Conservation (phyloP, 2,113 vertebrate species). For the Atlantisia rogersi region DNA sequence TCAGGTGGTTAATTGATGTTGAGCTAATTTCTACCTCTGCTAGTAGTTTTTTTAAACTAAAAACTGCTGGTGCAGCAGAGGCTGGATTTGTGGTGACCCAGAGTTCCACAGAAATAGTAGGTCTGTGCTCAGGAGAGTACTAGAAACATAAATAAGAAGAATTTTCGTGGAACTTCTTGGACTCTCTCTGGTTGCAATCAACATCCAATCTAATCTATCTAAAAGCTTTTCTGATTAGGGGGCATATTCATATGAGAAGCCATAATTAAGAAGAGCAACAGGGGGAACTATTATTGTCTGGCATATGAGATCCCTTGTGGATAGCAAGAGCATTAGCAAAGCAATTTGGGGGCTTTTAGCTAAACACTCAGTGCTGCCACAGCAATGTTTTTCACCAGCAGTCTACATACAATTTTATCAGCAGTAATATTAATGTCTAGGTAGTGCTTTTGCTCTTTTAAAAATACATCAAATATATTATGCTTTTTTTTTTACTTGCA, state of each 20-base stretch:
- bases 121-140: background rate
- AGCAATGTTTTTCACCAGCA: background rate
- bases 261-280: constrained; percentile 23
- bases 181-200: background rate
- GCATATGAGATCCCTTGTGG: background rate
- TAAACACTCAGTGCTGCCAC: background rate
- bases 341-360: constrained; percentile 32
- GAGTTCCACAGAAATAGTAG: background rate
- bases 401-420: background rate
- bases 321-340: constrained; percentile 38
- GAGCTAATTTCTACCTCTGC: background rate
- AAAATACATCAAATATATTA: background rate
- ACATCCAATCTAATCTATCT: constrained; percentile 5
- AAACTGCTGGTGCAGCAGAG: background rate
- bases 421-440: background rate
- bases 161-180: background rate
- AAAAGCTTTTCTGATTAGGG: constrained; percentile 57
- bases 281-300: background rate
- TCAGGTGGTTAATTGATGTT: background rate
- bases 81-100: background rate
- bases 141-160: background rate
- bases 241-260: constrained; percentile 24
- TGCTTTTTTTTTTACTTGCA: background rate
- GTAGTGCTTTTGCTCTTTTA: background rate
- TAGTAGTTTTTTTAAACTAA: background rate